phyloP scores from a whole-genome alignment of 2,797 vertebrate species.

The Thaleichthys pacificus region DNA sequence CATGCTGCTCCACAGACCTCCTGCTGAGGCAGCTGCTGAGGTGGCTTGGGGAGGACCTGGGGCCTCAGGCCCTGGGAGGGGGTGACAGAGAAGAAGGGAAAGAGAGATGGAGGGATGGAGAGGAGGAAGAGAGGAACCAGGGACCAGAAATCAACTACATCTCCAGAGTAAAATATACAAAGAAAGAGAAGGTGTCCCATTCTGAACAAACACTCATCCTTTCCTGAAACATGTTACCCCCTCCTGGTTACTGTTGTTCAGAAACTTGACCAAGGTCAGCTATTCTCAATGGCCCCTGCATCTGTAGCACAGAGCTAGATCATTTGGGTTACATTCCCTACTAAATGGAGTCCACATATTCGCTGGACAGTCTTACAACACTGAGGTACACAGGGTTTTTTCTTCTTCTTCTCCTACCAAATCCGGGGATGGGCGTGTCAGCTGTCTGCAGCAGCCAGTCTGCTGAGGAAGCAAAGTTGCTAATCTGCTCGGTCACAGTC shows the following conservation, averaged over 20 bases:
- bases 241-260: constrained; percentile 42
- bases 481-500: constrained; percentile 77
- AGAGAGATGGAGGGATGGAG: constrained; percentile 16
- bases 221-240: constrained; percentile 16
- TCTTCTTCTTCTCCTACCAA: constrained; percentile 32
- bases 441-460: constrained; percentile 56
- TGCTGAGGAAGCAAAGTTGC: constrained; percentile 74
- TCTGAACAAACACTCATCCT: constrained; percentile 8
- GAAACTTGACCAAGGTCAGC: constrained; percentile 31
- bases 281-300: constrained; percentile 49
- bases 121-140: neutral
- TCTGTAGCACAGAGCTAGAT: constrained; percentile 56
- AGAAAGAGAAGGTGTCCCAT: constrained; percentile 12
- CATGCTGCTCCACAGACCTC: constrained; percentile 62
- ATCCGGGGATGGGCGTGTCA: constrained; percentile 51
- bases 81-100: constrained; percentile 26
- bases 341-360: constrained; percentile 58
- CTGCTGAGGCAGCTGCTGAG: constrained; percentile 71
- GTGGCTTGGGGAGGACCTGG: constrained; percentile 65
- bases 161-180: constrained; percentile 31
- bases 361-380: constrained; percentile 22
- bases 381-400: constrained; percentile 40
- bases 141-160: constrained; percentile 9
- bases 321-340: constrained; percentile 59
- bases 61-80: constrained; percentile 57